These are phyloP conservation scores for Antheraea yamamai DNA, from an alignment of 2,888 invertebrate genomes.

Conservation along the genomic window DNA sequence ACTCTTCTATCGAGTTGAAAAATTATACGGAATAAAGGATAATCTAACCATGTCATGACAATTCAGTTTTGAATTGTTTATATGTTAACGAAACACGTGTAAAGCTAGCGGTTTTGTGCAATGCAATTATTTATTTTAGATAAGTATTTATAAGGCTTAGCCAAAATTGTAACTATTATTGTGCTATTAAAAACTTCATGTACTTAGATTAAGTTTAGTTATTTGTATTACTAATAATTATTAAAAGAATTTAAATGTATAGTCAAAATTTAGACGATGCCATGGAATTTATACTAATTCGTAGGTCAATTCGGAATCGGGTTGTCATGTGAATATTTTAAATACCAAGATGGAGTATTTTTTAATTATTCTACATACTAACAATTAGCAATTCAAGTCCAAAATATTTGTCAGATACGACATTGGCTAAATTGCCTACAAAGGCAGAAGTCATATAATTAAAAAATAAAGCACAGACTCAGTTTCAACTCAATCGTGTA, in stretches of 20 bases:
- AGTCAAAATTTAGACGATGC: not conserved
- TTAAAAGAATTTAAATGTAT: not conserved
- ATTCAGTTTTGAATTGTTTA: not conserved
- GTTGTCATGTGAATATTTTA: not conserved
- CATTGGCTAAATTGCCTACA: no score
- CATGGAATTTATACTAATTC: not conserved
- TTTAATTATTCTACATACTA: no score
- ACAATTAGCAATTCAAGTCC: no score
- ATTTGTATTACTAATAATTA: conserved; percentile 1
- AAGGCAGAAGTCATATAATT: no score
- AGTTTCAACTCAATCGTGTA: no score
- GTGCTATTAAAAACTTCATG: conserved; percentile 22
- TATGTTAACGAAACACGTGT: not conserved
- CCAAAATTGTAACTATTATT: conserved; percentile 30
- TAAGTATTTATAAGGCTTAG: conserved; percentile 40
- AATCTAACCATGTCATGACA: not conserved
- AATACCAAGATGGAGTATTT: not conserved
- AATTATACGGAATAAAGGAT: not conserved
- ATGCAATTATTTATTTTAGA: conserved; percentile 31
- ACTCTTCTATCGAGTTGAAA: not conserved
- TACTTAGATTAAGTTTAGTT: conserved; percentile 17
- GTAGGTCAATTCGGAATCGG: not conserved
- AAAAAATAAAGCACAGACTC: no score
- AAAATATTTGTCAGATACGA: no score
- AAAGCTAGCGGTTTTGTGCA: conserved; percentile 35